Percentiles rank a stretch among this genome's conserved stretches.
Evolutionary conservation across 2,113 vertebrate species (phyloP).

Genomic region (Zosterops japonicus): DNA sequence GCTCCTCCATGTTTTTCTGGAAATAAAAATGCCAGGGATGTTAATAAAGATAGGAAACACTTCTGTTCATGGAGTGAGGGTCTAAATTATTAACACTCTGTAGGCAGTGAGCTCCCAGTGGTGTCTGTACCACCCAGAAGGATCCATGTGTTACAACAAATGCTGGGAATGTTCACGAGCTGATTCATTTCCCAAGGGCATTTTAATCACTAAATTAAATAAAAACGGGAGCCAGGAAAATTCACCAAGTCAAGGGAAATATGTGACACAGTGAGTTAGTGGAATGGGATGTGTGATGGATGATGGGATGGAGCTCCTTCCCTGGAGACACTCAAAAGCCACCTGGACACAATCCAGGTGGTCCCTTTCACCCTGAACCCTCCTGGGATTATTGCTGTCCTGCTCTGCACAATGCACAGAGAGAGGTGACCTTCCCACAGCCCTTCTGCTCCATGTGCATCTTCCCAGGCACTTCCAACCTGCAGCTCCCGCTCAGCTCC

Average conservation of each 20-base stretch:
- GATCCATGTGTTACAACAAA: background rate
- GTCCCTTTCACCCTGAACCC: background rate
- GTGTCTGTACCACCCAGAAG: background rate
- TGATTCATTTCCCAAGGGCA: background rate
- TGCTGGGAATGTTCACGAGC: background rate
- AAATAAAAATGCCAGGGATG: background rate
- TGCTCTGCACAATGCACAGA: rapidly evolving
- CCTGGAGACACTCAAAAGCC: background rate
- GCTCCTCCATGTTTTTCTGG: constrained; percentile 91
- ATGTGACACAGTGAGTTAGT: background rate
- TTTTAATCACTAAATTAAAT: background rate
- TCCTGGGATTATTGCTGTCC: background rate
- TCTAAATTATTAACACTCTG: background rate
- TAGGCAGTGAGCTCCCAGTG: background rate
- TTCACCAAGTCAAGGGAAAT: background rate
- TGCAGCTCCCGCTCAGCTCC: background rate
- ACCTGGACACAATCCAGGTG: background rate
- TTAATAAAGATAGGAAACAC: background rate
- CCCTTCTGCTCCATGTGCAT: background rate
- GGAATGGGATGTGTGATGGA: background rate
- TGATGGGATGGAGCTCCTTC: background rate
- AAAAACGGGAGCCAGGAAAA: background rate
- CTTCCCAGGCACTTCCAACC: background rate
- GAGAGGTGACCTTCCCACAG: background rate
- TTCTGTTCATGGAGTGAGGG: background rate